These are phyloP conservation scores for Regulus satrapa DNA, from an alignment of 2,113 vertebrate genomes.

Conservation along the genomic window DNA sequence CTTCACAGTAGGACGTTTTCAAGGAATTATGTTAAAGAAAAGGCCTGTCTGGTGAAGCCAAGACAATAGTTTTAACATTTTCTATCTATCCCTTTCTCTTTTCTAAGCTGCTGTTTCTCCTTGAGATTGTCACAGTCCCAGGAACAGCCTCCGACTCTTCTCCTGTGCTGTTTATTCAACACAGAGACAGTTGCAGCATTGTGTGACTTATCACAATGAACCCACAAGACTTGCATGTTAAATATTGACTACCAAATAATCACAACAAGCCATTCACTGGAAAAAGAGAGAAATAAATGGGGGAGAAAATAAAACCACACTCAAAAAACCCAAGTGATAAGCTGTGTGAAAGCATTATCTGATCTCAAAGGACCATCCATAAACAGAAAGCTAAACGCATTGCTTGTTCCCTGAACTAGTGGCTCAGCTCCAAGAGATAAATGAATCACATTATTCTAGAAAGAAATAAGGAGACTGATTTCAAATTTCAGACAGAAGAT, in stretches of 20 bases:
- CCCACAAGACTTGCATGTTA: slow-evolving; percentile 43
- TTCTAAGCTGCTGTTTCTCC: neutral
- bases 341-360: slow-evolving; percentile 41
- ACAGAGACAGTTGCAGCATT: slow-evolving; percentile 14
- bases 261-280: slow-evolving; percentile 20
- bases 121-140: neutral
- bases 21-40: neutral
- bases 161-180: neutral
- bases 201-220: slow-evolving; percentile 37
- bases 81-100: neutral
- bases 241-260: slow-evolving; percentile 42
- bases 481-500: neutral
- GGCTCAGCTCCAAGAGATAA: slow-evolving; percentile 25
- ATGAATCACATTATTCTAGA: slow-evolving; percentile 21
- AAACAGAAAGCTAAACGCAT: slow-evolving; percentile 32
- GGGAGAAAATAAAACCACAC: neutral
- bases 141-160: neutral
- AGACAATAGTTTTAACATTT: neutral
- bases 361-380: slow-evolving; percentile 21
- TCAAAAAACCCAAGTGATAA: slow-evolving; percentile 27
- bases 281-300: neutral
- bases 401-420: neutral
- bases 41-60: neutral
- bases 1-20: neutral
- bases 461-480: neutral